Base-by-base conservation (phyloP, 2,113 vertebrate species). In the Alligator mississippiensis region DNA sequence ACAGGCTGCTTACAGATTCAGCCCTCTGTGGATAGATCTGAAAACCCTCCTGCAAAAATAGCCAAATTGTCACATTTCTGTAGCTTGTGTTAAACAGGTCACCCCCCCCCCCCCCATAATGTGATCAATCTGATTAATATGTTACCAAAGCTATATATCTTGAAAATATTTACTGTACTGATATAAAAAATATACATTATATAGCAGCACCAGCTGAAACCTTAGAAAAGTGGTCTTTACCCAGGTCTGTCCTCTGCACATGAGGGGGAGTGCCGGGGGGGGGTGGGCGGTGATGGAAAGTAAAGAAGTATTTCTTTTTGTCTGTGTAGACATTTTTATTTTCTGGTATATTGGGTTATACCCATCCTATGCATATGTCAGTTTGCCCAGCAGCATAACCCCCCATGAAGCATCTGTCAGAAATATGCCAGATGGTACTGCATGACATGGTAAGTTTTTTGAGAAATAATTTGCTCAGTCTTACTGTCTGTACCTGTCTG, bases 301-400 rank as follows among this genome's bases (percentile, higher is more conserved):
- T 38, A 38, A 38, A 38, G 38, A 38, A 38, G 38, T 38, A 5
- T 38, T 38, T 72, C 19, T 22, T 38, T 72, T 72, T 72, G 30
- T 19, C n/a, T 5, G 4, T 34, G 6, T 38, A 22, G 11, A 21
- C 30, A 70, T 70, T 70, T 70, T 34, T 34, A 34, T 34, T 34
- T 34, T 34, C 34, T 34, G 34, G 34, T 34, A 34, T 34, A 34
- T 34, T 34, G 34, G 34, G 34, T 34, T 38, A 38, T 38, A 38
- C 38, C 1, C 4, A 38, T 0, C 0, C 55, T 4, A 1, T 83
- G 59, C 0, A 21, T 62, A 6, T 75, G 83, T 12, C 0, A 27
- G 55, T 74, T 59, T 34, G 64, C 14, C 11, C 84, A 84, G 15
- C 90, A 19, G 22, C 74, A 86, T 90, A 17, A 70, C 81, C 59